Conservation (phyloP, 1,140 invertebrate genomes). For the Drosophila trapezifrons region DNA sequence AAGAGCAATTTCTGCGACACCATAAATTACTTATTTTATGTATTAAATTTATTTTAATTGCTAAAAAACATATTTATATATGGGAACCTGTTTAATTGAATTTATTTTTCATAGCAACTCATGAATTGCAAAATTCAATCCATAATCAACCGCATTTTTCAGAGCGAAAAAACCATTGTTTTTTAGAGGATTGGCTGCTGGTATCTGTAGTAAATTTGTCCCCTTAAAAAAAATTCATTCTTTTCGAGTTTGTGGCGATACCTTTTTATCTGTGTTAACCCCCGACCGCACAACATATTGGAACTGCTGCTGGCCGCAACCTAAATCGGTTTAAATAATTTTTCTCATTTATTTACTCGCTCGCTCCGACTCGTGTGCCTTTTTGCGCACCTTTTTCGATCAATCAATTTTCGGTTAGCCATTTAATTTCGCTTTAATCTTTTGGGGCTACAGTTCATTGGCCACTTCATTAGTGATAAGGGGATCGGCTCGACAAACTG, state of each 20-base stretch:
- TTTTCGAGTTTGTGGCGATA: background rate
- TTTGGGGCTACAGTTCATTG: conserved; percentile 77
- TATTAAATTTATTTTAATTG: background rate
- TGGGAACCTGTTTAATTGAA: background rate
- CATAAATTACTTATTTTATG: background rate
- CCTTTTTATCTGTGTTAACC: conserved; percentile 8
- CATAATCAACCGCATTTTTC: background rate
- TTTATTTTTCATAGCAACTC: background rate
- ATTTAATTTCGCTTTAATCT: conserved; percentile 82
- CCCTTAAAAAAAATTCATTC: background rate
- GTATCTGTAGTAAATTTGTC: background rate
- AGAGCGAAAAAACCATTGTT: background rate
- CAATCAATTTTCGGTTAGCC: conserved; percentile 71
- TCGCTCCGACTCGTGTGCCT: background rate
- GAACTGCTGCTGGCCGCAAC: conserved; percentile 18
- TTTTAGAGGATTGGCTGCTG: background rate
- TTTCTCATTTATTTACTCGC: conserved; percentile 37
- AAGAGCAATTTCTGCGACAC: too few relatives aligned
- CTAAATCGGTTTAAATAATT: conserved; percentile 58
- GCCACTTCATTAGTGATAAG: conserved; percentile 81
- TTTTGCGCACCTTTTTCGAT: conserved; percentile 71
- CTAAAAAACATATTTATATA: background rate
- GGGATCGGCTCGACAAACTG: conserved; percentile 37
- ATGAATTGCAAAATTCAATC: background rate
- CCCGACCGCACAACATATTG: conserved; percentile 37